Base-by-base conservation (phyloP, 2,113 vertebrate species). In the Aegypius monachus region DNA sequence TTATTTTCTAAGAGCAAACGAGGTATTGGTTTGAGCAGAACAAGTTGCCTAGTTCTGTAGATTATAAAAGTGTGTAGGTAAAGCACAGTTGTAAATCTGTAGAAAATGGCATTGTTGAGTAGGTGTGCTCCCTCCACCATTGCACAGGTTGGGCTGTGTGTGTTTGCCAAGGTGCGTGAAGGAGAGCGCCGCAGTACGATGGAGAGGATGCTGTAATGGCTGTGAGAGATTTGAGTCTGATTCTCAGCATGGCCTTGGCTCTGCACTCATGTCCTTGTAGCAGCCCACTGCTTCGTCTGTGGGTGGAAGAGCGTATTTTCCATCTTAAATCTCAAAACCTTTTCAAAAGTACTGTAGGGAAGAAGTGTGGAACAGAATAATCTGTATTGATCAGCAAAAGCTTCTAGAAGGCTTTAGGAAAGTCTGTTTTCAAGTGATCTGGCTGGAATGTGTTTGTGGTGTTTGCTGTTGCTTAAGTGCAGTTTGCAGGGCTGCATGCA, bases 21-120 rank as follows among this genome's bases (percentile, higher is more conserved):
- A 71, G 6, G 6, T 48, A 52, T 7, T 48, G 13, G 4, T 71
- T 86, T 68, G 48, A 86, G 56, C 43, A 63, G 40, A 47, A 61
- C 32, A 47, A 21, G n/a, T 50, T 62, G 61, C 9, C 21, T 42
- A 7, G 36, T 62, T 67, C 27, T n/a, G 23, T 32, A 40, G 52
- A 7, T n/a, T 11, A 8, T 45, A 40, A 56, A 29, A 27, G 13
- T 23, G 40, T 0, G 0, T 29, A 58, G 38, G 17, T 55, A 4
- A 38, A 56, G 61, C 56, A 14, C 19, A 34, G 8, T 17, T 50
- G 25, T 29, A 22, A 62, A 15, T 21, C 26, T 27, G 18, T 56
- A 79, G 81, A 25, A 53, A 47, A 65, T 29, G 14, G 13, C 11
- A 23, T 16, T 0, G 3, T 2, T 47, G n/a, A 26, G 71, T 15